A percentile compares a stretch with the other conserved stretches of the same genome.
phyloP scores from a whole-genome alignment of 1,140 invertebrate species.

The Diachasma alloeum region DNA sequence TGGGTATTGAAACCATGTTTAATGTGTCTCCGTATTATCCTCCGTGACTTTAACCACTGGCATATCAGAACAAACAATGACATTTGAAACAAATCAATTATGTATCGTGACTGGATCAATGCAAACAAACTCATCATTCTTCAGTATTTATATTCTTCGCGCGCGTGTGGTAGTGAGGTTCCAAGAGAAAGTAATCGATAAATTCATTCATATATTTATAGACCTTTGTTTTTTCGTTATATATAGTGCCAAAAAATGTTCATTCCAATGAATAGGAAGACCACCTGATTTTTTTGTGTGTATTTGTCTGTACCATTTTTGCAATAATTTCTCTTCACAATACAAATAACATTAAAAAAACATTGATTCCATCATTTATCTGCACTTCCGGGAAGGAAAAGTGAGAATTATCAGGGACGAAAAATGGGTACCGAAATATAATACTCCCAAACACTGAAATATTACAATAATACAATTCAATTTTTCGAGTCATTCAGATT shows the following conservation, averaged over 20 bases:
- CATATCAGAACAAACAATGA: not conserved
- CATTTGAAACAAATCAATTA: not conserved
- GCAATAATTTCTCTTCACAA: constrained; percentile 27
- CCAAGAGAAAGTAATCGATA: not conserved
- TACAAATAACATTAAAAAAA: not conserved
- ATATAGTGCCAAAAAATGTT: constrained; percentile 13
- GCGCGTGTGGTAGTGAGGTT: not conserved
- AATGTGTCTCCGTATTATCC: constrained; percentile 4
- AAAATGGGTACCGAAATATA: not conserved
- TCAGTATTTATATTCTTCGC: not conserved
- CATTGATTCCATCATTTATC: constrained; percentile 27
- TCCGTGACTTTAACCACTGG: not conserved
- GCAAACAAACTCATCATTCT: not conserved
- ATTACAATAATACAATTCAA: not conserved
- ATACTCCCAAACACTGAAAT: not conserved
- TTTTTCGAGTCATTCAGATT: not conserved
- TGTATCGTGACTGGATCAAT: not conserved
- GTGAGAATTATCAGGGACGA: not conserved
- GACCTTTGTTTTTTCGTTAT: not conserved
- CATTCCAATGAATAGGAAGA: constrained; percentile 17
- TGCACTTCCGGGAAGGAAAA: constrained; percentile 47
- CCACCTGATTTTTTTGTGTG: constrained; percentile 9
- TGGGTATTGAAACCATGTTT: not conserved
- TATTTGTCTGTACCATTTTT: not conserved
- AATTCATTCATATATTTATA: not conserved